Conservation (phyloP, 2,113 vertebrate genomes). For the Boleophthalmus pectinirostris region DNA sequence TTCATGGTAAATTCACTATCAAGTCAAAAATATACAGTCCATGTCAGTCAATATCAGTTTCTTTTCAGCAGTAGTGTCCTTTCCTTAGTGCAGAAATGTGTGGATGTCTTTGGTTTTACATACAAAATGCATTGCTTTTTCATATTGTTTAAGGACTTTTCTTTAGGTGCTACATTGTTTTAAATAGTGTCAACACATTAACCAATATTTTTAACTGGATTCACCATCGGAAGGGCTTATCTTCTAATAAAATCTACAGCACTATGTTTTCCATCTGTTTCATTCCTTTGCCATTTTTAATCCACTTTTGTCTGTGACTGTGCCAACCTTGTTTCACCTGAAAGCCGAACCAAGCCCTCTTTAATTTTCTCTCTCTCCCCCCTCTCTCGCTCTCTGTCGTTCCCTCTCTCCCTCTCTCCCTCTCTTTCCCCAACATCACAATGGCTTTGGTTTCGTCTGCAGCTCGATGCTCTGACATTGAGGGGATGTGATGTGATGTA, state of each 20-base stretch:
- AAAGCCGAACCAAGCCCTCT: constrained; percentile 59
- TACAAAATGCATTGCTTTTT: no score
- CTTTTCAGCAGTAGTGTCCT: no score
- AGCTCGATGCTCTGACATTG: constrained; percentile 71
- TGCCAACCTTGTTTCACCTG: constrained; percentile 49
- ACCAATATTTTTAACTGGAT: not conserved
- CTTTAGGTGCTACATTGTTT: no score
- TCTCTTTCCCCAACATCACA: constrained; percentile 36
- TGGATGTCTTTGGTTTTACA: no score
- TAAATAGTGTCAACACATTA: not conserved
- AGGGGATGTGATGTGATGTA: constrained; percentile 78
- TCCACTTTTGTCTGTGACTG: constrained; percentile 33
- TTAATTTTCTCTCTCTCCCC: constrained; percentile 45
- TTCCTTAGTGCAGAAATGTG: no score
- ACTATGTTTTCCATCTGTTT: constrained; percentile 29
- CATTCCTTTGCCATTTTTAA: constrained; percentile 34
- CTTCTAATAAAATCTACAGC: not conserved
- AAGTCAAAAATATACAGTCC: no score
- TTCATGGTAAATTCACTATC: no score
- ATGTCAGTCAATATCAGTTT: no score
- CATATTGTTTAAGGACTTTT: no score
- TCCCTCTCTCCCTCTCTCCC: constrained; percentile 4
- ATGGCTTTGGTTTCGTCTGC: constrained; percentile 57
- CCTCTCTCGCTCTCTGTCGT: constrained; percentile 3
- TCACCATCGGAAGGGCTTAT: not conserved